phyloP scores from a whole-genome alignment of 2,888 invertebrate genomes.

The Busseola fusca region DNA sequence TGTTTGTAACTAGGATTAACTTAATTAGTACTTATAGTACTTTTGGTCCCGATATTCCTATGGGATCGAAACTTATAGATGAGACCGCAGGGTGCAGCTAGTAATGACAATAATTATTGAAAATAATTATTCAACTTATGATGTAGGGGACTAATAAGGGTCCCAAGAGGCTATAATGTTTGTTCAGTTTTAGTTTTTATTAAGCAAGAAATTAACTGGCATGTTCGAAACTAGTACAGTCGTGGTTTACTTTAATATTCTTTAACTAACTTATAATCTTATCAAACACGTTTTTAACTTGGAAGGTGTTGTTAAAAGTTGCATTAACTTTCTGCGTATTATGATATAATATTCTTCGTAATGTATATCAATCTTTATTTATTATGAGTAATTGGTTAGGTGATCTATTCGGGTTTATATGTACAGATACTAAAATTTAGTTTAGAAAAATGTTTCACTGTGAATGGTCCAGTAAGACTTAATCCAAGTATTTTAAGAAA shows the following conservation, averaged over 20 bases:
- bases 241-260: slow-evolving; percentile 13
- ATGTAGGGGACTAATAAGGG: neutral
- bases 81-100: no score
- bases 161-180: neutral
- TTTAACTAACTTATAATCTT: slow-evolving; percentile 29
- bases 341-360: neutral
- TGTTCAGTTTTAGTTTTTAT: neutral
- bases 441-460: neutral
- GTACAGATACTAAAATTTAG: neutral
- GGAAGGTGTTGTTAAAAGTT: slow-evolving; percentile 19
- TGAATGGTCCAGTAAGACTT: neutral
- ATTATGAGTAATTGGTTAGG: neutral
- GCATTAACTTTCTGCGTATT: neutral
- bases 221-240: neutral
- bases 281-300: slow-evolving; percentile 42
- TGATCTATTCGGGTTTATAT: neutral
- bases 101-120: neutral
- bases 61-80: no score
- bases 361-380: neutral
- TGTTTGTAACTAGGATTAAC: no score
- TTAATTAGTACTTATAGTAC: no score
- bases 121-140: neutral
- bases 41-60: no score
- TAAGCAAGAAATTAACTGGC: neutral
- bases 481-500: neutral